These are phyloP conservation scores for Platycercus adscitus DNA, from an alignment of 2,113 vertebrate genomes.

Conservation along the genomic window DNA sequence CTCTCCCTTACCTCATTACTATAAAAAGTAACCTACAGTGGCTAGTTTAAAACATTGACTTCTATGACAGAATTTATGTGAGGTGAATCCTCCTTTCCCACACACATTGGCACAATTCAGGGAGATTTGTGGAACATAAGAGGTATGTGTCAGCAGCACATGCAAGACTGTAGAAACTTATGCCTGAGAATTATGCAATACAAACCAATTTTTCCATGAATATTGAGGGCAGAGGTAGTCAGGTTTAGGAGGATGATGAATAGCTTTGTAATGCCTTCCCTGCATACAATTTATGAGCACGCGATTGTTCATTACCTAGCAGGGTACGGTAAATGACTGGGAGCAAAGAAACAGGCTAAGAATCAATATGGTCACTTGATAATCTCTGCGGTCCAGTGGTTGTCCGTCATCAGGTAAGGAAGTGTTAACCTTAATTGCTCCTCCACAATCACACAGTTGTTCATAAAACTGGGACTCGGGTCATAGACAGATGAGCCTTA, in stretches of 20 bases:
- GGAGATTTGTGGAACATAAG: not conserved
- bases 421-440: not conserved
- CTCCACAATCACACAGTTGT: not conserved
- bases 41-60: not conserved
- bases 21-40: not conserved
- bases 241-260: not conserved
- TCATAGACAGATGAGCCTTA: not conserved
- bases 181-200: not conserved
- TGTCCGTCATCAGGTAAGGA: not conserved
- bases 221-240: not conserved
- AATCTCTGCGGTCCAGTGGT: not conserved
- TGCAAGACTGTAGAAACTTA: not conserved
- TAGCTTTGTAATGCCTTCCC: not conserved
- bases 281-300: not conserved
- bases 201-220: not conserved
- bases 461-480: not conserved
- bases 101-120: not conserved
- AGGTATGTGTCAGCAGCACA: not conserved
- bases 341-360: not conserved
- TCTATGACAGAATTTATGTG: not conserved
- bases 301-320: not conserved
- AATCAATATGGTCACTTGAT: not conserved
- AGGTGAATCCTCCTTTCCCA: not conserved
- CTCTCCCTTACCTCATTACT: not conserved
- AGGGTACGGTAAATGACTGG: not conserved